Conservation (phyloP, 1,140 invertebrate genomes). For the Drosophila lacertosa region DNA sequence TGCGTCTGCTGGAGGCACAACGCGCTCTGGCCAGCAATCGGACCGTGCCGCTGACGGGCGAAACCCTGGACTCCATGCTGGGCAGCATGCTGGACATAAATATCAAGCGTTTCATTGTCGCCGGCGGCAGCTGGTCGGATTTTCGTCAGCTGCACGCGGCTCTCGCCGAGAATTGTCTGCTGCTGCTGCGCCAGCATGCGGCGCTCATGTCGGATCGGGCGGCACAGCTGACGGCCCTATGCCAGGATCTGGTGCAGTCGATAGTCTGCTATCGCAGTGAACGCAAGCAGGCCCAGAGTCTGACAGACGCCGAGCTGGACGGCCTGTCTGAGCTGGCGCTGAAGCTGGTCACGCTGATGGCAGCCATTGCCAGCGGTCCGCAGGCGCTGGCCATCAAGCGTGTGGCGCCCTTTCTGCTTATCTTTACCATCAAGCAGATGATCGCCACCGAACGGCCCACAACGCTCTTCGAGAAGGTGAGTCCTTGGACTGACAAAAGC, state of each 20-base stretch:
- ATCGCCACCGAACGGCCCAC: constrained; percentile 71
- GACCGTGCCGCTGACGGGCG: constrained; percentile 65
- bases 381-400: constrained; percentile 74
- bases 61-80: constrained; percentile 71
- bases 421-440: constrained; percentile 77
- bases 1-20: constrained; percentile 61
- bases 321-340: constrained; percentile 67
- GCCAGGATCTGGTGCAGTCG: constrained; percentile 73
- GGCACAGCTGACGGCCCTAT: constrained; percentile 66
- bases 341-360: constrained; percentile 72
- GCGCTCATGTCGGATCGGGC: constrained; percentile 70
- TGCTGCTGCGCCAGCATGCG: constrained; percentile 65
- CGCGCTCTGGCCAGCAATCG: constrained; percentile 62
- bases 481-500: too few relatives aligned
- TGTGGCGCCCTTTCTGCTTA: constrained; percentile 77
- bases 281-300: constrained; percentile 60
- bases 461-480: constrained; percentile 76
- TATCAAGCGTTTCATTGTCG: constrained; percentile 56
- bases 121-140: constrained; percentile 49
- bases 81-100: constrained; percentile 68
- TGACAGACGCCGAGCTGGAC: constrained; percentile 65
- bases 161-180: constrained; percentile 56
- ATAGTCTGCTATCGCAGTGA: constrained; percentile 76
- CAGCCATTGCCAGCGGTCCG: constrained; percentile 42
- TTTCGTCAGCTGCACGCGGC: constrained; percentile 55